These are phyloP conservation scores for Leptinotarsa lineolata DNA, from an alignment of 1,140 invertebrate genomes.

Conservation along the genomic window DNA sequence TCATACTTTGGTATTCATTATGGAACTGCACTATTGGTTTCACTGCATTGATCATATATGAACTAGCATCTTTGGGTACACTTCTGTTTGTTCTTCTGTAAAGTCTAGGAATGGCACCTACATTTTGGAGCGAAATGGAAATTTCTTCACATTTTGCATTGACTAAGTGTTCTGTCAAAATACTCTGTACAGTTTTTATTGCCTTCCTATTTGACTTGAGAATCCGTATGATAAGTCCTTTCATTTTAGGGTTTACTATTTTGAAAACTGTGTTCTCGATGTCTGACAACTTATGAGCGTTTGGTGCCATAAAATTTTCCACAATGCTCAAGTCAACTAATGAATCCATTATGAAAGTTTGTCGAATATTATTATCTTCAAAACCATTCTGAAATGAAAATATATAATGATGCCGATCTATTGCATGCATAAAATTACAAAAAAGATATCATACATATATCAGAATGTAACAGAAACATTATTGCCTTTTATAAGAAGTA, in stretches of 20 bases:
- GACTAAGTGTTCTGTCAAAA: constrained; percentile 59
- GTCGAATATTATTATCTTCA: constrained; percentile 14
- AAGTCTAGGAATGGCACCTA: constrained; percentile 88
- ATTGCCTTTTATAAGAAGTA: no score
- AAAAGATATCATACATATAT: not conserved
- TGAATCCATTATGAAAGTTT: constrained; percentile 45
- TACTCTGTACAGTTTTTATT: constrained; percentile 59
- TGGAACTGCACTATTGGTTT: constrained; percentile 67
- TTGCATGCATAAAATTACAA: not conserved
- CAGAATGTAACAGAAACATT: no score
- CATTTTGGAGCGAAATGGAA: constrained; percentile 68
- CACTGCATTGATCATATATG: constrained; percentile 75
- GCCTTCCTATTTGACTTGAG: constrained; percentile 51
- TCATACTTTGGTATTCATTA: constrained; percentile 60
- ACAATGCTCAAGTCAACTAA: constrained; percentile 44
- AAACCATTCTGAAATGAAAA: constrained; percentile 11
- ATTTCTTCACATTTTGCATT: constrained; percentile 61
- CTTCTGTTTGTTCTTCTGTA: constrained; percentile 92
- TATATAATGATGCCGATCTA: not conserved
- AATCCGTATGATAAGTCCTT: constrained; percentile 37
- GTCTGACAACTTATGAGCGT: constrained; percentile 29
- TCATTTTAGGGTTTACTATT: constrained; percentile 41
- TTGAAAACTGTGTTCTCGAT: constrained; percentile 41
- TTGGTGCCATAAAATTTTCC: constrained; percentile 33
- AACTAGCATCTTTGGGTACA: constrained; percentile 75